These are phyloP conservation scores for Gymnocheta viridis DNA, from an alignment of 2,888 invertebrate species.

Conservation along the genomic window DNA sequence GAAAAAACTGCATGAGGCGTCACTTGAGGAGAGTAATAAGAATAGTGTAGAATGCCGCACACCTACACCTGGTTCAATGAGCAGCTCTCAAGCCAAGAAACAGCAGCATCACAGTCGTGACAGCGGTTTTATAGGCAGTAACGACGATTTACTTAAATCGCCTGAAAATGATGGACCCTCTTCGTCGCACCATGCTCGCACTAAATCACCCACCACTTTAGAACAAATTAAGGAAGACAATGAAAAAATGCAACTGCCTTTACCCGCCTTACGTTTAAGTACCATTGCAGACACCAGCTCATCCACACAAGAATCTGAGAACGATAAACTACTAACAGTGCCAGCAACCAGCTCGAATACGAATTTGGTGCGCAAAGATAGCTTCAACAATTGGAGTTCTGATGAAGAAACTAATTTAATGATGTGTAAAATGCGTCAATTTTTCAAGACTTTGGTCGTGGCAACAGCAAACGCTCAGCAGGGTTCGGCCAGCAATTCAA, in stretches of 20 bases:
- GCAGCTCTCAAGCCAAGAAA: slow-evolving; percentile 87
- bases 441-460: slow-evolving; percentile 95
- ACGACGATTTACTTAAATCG: slow-evolving; percentile 90
- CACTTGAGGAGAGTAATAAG: slow-evolving; percentile 67
- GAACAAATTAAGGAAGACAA: slow-evolving; percentile 77
- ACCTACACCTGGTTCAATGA: slow-evolving; percentile 79
- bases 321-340: slow-evolving; percentile 28
- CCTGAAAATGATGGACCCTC: slow-evolving; percentile 78
- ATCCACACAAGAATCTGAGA: slow-evolving; percentile 33
- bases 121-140: slow-evolving; percentile 94
- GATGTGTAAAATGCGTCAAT: slow-evolving; percentile 97
- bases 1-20: slow-evolving; percentile 82
- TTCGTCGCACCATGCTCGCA: slow-evolving; percentile 48
- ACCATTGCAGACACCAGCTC: slow-evolving; percentile 63
- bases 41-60: slow-evolving; percentile 74
- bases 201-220: slow-evolving; percentile 75
- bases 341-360: slow-evolving; percentile 80
- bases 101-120: slow-evolving; percentile 87
- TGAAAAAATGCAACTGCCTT: slow-evolving; percentile 81
- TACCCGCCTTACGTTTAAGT: slow-evolving; percentile 68
- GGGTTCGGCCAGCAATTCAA: slow-evolving; percentile 72
- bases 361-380: slow-evolving; percentile 90
- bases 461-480: slow-evolving; percentile 83
- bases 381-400: slow-evolving; percentile 96
- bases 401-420: slow-evolving; percentile 96